phyloP scores from a whole-genome alignment of 2,888 invertebrate species.

The Lithosia quadra region DNA sequence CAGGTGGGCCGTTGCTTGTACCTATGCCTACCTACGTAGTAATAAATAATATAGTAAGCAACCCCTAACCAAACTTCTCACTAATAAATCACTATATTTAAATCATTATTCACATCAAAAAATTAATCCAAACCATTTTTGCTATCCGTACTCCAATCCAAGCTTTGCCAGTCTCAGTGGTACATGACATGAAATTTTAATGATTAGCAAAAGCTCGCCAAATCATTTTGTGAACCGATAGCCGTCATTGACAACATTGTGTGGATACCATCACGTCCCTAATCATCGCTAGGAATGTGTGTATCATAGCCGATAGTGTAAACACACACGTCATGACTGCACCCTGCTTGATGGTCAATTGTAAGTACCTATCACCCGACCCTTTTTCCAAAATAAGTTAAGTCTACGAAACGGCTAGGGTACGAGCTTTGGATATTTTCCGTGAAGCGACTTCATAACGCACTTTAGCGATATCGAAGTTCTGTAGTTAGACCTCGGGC shows the following conservation, averaged over 20 bases:
- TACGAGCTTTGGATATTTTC: too few species aligned
- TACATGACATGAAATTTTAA: conserved; percentile 52
- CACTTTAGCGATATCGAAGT: too few species aligned
- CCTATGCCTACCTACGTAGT: too few species aligned
- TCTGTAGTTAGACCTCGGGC: too few species aligned
- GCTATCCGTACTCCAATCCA: conserved; percentile 37
- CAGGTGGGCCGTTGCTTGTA: too few species aligned
- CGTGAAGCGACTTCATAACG: too few species aligned
- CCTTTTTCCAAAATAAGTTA: too few species aligned
- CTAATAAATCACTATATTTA: too few species aligned
- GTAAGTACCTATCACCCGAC: too few species aligned
- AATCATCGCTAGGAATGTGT: conserved; percentile 25
- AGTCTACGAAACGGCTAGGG: too few species aligned
- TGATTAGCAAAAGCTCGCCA: conserved; percentile 44
- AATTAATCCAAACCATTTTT: conserved; percentile 18
- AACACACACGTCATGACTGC: background rate
- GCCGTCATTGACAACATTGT: conserved; percentile 23
- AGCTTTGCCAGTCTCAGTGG: conserved; percentile 44
- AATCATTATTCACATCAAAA: background rate
- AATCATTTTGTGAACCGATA: conserved; percentile 22
- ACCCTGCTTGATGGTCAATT: background rate
- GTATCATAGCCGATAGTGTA: conserved; percentile 25
- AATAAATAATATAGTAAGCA: too few species aligned
- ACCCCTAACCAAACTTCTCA: too few species aligned
- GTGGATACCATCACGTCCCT: conserved; percentile 17